Percentiles rank a stretch among this genome's conserved stretches.
Conservation (phyloP, 2,113 vertebrate species). For the Paramormyrops kingsleyae region DNA sequence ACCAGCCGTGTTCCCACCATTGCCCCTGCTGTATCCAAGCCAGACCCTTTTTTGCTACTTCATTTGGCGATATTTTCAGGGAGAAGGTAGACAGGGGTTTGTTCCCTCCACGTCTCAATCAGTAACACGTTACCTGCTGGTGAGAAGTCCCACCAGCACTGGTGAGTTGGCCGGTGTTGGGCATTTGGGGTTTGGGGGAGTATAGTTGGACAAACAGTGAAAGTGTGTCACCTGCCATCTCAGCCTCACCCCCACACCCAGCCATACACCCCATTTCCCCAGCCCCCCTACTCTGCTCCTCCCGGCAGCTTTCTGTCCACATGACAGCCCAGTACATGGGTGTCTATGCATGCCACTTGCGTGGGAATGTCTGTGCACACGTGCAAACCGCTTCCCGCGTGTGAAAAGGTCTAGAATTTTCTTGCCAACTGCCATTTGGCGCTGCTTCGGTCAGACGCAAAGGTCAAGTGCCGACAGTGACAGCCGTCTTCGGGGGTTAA, state of each 20-base stretch:
- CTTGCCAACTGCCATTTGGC: background rate
- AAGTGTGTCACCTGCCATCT: slow-evolving; percentile 28
- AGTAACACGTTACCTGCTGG: slow-evolving; percentile 53
- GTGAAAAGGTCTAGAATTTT: background rate
- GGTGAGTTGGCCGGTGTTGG: slow-evolving; percentile 26
- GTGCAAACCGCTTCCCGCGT: background rate
- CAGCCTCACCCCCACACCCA: background rate
- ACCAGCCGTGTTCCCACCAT: background rate
- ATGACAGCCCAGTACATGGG: background rate
- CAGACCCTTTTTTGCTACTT: background rate
- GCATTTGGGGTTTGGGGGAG: slow-evolving; percentile 35
- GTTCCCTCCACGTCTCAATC: slow-evolving; percentile 46
- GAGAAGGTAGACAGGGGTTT: slow-evolving; percentile 33
- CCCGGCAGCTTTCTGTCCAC: background rate
- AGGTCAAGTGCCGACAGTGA: background rate
- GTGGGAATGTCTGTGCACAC: slow-evolving; percentile 32
- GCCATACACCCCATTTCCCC: background rate
- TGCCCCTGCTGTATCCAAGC: background rate
- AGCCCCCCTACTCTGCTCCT: background rate
- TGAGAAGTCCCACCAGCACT: slow-evolving; percentile 32
- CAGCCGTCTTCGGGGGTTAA: background rate
- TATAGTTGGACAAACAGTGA: slow-evolving; percentile 39
- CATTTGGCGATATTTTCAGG: background rate
- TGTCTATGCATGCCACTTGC: background rate
- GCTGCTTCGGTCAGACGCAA: background rate